phyloP scores from a whole-genome alignment of 2,113 vertebrate genomes.

The Amblyopsis rosae region DNA sequence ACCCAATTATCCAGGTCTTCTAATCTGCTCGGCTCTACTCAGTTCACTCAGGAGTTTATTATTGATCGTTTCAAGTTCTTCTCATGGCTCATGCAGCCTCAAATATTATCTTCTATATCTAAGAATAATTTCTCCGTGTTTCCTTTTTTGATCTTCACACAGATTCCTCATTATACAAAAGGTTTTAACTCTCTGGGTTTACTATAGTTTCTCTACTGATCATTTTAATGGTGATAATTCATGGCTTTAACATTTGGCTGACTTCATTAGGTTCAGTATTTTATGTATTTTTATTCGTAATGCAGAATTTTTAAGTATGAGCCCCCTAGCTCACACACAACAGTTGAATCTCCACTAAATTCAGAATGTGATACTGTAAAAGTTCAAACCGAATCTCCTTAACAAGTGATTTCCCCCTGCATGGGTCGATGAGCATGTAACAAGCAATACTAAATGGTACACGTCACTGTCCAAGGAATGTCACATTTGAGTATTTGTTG shows the following conservation, averaged over 20 bases:
- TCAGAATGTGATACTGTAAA: constrained; percentile 56
- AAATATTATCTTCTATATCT: constrained; percentile 11
- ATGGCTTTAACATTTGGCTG: constrained; percentile 15
- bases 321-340: constrained; percentile 21
- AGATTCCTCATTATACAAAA: not conserved
- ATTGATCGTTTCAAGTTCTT: constrained; percentile 63
- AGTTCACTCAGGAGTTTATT: constrained; percentile 55
- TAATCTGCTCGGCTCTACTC: constrained; percentile 59
- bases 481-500: too few relatives aligned
- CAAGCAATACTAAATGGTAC: not conserved
- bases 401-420: constrained; percentile 41
- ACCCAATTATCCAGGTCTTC: constrained; percentile 48
- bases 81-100: constrained; percentile 45
- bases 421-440: constrained; percentile 2
- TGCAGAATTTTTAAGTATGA: constrained; percentile 24
- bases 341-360: constrained; percentile 42
- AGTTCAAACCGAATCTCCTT: constrained; percentile 42
- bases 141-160: constrained; percentile 11
- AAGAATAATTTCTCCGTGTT: constrained; percentile 3
- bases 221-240: not conserved
- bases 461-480: not conserved
- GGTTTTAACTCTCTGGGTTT: not conserved
- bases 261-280: not conserved
- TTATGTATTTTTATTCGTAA: constrained; percentile 31
- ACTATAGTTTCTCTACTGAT: not conserved